A percentile compares a stretch with the other conserved stretches of the same genome.
Evolutionary conservation across 1,140 invertebrate species (phyloP).

Genomic region (Drepana arcuata): DNA sequence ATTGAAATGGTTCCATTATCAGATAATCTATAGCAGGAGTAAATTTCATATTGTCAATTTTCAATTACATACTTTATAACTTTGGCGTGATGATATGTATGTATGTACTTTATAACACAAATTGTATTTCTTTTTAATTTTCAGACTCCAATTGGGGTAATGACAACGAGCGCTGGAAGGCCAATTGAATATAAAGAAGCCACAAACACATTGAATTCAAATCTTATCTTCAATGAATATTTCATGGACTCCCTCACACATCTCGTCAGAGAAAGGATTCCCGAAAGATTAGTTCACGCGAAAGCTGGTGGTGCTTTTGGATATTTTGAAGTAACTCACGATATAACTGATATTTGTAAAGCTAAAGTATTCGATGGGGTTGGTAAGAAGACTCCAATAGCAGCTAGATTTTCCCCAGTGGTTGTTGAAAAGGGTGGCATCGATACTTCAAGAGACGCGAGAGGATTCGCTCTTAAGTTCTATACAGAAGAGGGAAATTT

Average conservation of each 20-base stretch:
- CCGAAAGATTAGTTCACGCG: slow-evolving; percentile 95
- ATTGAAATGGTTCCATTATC: too few species aligned
- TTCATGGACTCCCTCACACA: slow-evolving; percentile 92
- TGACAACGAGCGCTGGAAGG: slow-evolving; percentile 85
- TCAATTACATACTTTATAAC: not conserved
- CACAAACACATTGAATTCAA: slow-evolving; percentile 36
- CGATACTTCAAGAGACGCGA: slow-evolving; percentile 81
- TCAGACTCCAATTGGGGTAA: slow-evolving; percentile 85
- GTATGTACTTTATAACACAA: not conserved
- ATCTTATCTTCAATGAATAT: slow-evolving; percentile 86
- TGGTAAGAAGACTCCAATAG: slow-evolving; percentile 88
- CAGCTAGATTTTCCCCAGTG: slow-evolving; percentile 84
- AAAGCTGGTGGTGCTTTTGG: slow-evolving; percentile 97
- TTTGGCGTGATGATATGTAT: not conserved
- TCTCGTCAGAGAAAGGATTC: slow-evolving; percentile 93
- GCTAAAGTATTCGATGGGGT: slow-evolving; percentile 87
- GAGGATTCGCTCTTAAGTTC: slow-evolving; percentile 84
- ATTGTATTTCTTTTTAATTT: slow-evolving; percentile 70
- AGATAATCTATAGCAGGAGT: too few species aligned
- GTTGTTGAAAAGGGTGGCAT: slow-evolving; percentile 89
- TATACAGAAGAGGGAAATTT: slow-evolving; percentile 86
- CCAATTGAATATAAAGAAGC: slow-evolving; percentile 82
- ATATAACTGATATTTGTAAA: slow-evolving; percentile 89
- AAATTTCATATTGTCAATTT: too few species aligned
- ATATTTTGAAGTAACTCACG: slow-evolving; percentile 95